phyloP scores from a whole-genome alignment of 1,140 invertebrate species.

The Sarcophaga peregrina region DNA sequence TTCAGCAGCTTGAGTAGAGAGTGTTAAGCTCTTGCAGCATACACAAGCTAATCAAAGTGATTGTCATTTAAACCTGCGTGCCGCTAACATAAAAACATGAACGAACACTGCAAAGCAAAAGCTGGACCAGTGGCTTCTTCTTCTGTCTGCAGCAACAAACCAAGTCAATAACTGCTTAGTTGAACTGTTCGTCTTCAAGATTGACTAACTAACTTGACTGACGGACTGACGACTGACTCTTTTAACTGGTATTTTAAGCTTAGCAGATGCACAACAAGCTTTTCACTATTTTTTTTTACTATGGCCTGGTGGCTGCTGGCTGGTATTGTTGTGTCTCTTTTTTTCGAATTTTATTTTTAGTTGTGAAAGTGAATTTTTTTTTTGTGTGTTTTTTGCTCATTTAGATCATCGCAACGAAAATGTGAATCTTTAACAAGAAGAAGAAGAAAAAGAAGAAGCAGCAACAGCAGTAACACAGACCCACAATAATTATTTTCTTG shows the following conservation, averaged over 20 bases:
- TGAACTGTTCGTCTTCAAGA: not conserved
- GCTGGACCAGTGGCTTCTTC: too few species aligned
- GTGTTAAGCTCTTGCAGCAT: too few species aligned
- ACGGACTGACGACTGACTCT: not conserved
- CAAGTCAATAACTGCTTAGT: not conserved
- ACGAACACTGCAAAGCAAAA: too few species aligned
- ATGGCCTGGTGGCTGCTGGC: not conserved
- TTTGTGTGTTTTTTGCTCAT: not conserved
- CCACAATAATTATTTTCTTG: not conserved
- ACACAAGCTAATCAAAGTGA: too few species aligned
- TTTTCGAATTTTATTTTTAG: not conserved
- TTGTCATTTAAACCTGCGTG: too few species aligned
- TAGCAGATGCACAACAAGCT: slow-evolving; percentile 33
- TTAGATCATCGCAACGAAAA: not conserved
- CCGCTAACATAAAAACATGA: too few species aligned
- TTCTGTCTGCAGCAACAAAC: not conserved
- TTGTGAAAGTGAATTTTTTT: slow-evolving; percentile 39
- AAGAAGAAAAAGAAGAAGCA: not conserved
- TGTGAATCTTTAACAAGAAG: slow-evolving; percentile 20
- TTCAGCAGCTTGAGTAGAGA: too few species aligned
- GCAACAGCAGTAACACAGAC: not conserved
- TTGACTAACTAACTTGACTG: not conserved
- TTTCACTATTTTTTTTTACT: not conserved
- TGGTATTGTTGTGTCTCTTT: not conserved
- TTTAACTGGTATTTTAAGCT: slow-evolving; percentile 5